Conservation (phyloP, 2,113 vertebrate genomes). For the Sander lucioperca region DNA sequence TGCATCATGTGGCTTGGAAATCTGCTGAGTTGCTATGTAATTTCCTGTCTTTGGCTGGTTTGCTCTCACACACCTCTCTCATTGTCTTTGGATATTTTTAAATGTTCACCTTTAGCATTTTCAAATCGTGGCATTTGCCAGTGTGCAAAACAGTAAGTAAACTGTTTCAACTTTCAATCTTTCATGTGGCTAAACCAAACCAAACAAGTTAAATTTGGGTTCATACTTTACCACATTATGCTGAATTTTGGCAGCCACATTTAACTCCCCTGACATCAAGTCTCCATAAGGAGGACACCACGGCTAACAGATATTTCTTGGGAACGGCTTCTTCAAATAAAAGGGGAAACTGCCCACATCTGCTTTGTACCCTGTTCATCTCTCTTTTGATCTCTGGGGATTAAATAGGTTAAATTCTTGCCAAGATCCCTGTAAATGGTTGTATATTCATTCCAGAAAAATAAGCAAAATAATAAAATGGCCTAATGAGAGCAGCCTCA, state of each 20-base stretch:
- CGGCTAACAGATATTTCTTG: slow-evolving; percentile 63
- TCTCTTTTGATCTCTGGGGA: slow-evolving; percentile 49
- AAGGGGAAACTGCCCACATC: slow-evolving; percentile 63
- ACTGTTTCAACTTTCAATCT: slow-evolving; percentile 1
- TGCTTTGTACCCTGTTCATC: slow-evolving; percentile 44
- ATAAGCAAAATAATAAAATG: slow-evolving; percentile 52
- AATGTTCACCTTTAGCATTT: slow-evolving; percentile 19
- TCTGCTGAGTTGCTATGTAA: slow-evolving; percentile 49
- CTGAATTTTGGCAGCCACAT: slow-evolving; percentile 44
- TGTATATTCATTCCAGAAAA: slow-evolving; percentile 47
- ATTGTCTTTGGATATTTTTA: slow-evolving; percentile 23
- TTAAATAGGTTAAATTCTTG: slow-evolving; percentile 33
- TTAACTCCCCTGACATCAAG: slow-evolving; percentile 49
- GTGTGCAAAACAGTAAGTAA: background rate
- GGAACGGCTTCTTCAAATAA: slow-evolving; percentile 50
- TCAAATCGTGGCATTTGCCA: background rate
- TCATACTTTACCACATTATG: slow-evolving; percentile 43
- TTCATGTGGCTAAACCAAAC: background rate
- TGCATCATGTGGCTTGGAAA: slow-evolving; percentile 49
- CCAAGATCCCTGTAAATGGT: slow-evolving; percentile 61
- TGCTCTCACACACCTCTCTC: slow-evolving; percentile 14
- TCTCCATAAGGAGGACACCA: slow-evolving; percentile 54
- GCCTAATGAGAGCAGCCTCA: slow-evolving; percentile 42
- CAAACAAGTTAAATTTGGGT: slow-evolving; percentile 17
- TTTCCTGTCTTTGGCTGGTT: slow-evolving; percentile 58